Evolutionary conservation across 2,113 vertebrate genomes (phyloP).

Genomic region (Mionectes macconnelli): DNA sequence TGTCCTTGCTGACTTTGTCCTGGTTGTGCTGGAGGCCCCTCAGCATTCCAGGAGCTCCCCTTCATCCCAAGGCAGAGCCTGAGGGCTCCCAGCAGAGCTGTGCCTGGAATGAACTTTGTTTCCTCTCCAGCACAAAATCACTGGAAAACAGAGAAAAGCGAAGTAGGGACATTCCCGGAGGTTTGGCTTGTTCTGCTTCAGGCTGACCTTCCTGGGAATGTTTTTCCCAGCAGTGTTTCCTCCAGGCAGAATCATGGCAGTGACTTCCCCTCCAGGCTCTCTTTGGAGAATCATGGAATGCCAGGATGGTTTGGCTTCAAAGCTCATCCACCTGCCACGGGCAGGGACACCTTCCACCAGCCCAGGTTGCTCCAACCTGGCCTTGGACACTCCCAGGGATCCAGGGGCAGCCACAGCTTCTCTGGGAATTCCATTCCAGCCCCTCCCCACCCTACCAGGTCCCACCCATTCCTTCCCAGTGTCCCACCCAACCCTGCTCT

Average conservation of each 20-base stretch:
- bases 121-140: neutral
- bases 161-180: neutral
- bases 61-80: neutral
- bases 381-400: neutral
- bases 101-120: neutral
- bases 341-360: neutral
- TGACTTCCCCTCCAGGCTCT: neutral
- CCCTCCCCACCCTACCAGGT: neutral
- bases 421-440: neutral
- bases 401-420: neutral
- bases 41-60: too few relatives aligned
- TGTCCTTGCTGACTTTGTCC: neutral
- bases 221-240: neutral
- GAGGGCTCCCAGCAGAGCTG: neutral
- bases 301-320: neutral
- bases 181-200: neutral
- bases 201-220: neutral
- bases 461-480: accelerated
- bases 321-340: neutral
- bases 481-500: neutral
- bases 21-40: neutral
- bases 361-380: accelerated
- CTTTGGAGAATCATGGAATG: neutral
- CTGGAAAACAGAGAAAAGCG: neutral
- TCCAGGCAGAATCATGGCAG: neutral